Base-by-base conservation (phyloP, 23 tunicate genomes). In the Clavelina lepadiformis region DNA sequence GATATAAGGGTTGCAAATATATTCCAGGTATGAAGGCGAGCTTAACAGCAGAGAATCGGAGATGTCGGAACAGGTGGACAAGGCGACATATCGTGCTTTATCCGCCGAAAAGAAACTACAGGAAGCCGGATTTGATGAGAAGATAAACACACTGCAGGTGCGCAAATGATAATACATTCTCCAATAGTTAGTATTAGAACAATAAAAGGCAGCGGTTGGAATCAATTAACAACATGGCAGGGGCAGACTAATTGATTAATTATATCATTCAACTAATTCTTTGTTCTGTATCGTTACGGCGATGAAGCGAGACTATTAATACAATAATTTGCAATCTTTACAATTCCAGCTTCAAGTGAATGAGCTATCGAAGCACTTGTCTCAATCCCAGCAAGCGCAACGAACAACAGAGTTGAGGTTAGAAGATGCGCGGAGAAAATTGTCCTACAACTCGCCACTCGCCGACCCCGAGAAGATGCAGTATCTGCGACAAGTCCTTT, bases 61-160 rank as follows among this genome's bases (percentile, higher is more conserved):
- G 37, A 89, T 89, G 97, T 69, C 81, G 5, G 97, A 81, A 41
- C 84, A 89, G 63, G 97, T 89, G 15, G 97, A 89, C 45, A 89
- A 89, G 76, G 89, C 89, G 15, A 89, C 79, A 33, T 89, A 67
- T 63, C 83, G 97, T 8, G 97, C 97, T n/a, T 52, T 89, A 30
- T 65, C 78, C 28, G 97, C 97, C 28, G 97, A 89, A 71, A 89
- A 89, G 60, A 81, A 45, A 33, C 32, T 89, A 25, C 79, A 89
- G 46, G 83, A 81, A 22, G 46, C 89, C 4, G 91, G 83, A 2
- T 52, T 61, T 27, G 97, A 89, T 35, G 56, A 64, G 0, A 76
- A 72, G 27, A 81, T 67, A 28, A 38, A 68, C 57, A 74, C 70
- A 30, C 50, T 89, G 2, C 71, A 81, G 72, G 92, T 83, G n/a